Conservation (phyloP, 2,888 invertebrate species). For the Leucoma salicis region DNA sequence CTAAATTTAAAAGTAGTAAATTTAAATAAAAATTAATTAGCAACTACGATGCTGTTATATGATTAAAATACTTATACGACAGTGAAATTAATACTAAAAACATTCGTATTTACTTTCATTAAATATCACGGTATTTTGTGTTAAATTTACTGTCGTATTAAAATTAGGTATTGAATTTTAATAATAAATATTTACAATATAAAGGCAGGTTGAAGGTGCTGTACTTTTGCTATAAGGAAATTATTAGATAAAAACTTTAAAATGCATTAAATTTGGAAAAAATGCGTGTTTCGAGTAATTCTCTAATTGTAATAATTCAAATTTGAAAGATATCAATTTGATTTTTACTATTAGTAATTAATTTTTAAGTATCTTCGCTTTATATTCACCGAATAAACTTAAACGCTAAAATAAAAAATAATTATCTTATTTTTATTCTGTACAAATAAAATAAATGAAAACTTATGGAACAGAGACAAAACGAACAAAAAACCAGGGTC, state of each 20-base stretch:
- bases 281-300: not conserved
- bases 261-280: not conserved
- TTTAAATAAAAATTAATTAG: slow-evolving; percentile 7
- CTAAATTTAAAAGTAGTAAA: slow-evolving; percentile 1
- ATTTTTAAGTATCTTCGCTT: slow-evolving; percentile 47
- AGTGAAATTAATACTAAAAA: too few relatives aligned
- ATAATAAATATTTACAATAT: slow-evolving; percentile 39
- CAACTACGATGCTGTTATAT: slow-evolving; percentile 11
- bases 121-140: slow-evolving; percentile 23
- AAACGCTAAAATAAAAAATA: slow-evolving; percentile 36
- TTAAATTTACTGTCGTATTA: slow-evolving; percentile 33
- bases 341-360: not conserved
- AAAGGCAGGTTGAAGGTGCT: slow-evolving; percentile 25
- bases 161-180: slow-evolving; percentile 16
- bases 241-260: not conserved
- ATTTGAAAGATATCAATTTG: not conserved
- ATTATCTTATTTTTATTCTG: slow-evolving; percentile 43
- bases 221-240: not conserved
- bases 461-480: slow-evolving; percentile 42
- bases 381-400: slow-evolving; percentile 25
- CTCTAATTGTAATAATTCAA: too few relatives aligned
- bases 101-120: too few relatives aligned
- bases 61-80: too few relatives aligned
- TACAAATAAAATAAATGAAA: slow-evolving; percentile 42
- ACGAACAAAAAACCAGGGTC: slow-evolving; percentile 21